Evolutionary conservation across 2,888 invertebrate species (phyloP).

Genomic region (Tromatobia lineatoria): DNA sequence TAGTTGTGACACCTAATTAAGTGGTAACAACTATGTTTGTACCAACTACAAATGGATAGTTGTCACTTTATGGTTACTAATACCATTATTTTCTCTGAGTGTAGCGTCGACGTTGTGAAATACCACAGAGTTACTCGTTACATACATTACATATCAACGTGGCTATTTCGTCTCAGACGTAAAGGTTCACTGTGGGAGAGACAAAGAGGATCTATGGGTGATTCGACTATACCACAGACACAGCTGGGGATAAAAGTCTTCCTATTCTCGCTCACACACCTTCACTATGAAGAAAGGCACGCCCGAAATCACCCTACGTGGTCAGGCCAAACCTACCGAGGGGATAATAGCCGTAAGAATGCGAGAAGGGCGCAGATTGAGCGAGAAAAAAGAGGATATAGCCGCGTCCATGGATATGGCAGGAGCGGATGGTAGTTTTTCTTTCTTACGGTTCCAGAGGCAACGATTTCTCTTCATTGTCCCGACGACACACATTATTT

Average conservation of each 20-base stretch:
- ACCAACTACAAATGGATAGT: not conserved
- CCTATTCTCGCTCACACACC: not conserved
- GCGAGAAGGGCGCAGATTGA: conserved; percentile 49
- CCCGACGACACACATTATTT: conserved; percentile 76
- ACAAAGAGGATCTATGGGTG: not conserved
- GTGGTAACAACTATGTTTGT: too few relatives aligned
- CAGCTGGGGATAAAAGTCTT: conserved; percentile 20
- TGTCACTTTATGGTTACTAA: not conserved
- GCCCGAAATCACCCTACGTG: conserved; percentile 30
- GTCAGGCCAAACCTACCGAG: conserved; percentile 27
- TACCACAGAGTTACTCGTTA: too few relatives aligned
- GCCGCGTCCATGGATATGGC: conserved; percentile 58
- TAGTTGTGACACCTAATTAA: too few relatives aligned
- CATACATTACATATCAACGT: too few relatives aligned
- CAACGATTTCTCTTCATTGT: conserved; percentile 79
- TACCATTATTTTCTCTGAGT: too few relatives aligned
- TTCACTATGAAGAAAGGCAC: conserved; percentile 3
- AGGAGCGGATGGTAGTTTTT: conserved; percentile 67
- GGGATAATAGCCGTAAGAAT: conserved; percentile 33
- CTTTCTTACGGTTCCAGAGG: conserved; percentile 71
- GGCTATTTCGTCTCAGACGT: too few relatives aligned
- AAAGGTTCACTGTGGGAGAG: too few relatives aligned
- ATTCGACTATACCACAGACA: conserved; percentile 5
- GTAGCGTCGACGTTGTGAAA: too few relatives aligned
- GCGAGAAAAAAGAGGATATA: conserved; percentile 38